Evolutionary conservation across 2,888 invertebrate species (phyloP), one percentile per base, ranked within the genome.

Genomic region (Napeogenes sylphis): DNA sequence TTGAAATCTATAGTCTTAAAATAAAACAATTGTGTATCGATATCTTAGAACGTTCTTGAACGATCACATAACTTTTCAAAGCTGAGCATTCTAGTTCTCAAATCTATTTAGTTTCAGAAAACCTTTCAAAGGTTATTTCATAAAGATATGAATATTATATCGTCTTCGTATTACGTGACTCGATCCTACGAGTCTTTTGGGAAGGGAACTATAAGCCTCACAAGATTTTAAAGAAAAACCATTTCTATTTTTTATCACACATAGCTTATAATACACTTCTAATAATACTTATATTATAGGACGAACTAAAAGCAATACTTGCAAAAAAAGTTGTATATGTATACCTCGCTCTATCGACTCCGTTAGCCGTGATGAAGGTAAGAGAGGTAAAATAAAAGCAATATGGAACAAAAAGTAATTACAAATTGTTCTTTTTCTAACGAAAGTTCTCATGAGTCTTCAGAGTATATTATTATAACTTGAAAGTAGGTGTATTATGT

Each of bases 141-240:
- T 21, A 33, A 56, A 60, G 56, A 62, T 63, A 67, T 63, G 65
- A 67, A 67, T 65, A 65, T 65, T 63, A 65, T 61, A 67, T 67
- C 61, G 45, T 42, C 55, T 42, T 63, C 58, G 45, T 65, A 62
- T 65, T 65, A 65, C 61, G 63, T 57, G 62, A 59, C 61, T 46
- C 47, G 55, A 67, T 66, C 61, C 56, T 56, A 55, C 56, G 61
- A 53, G 58, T 64, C 68, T 58, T 56, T 2, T 64, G 62, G 68
- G 60, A 51, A 54, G 46, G 60, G 54, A n/a, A 21, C 21, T 21
- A 21, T 30, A 30, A 30, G 51, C 30, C 30, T 30, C 21, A 51
- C 14, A 47, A 51, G 6, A 51, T 51, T 8, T 51, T 51, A 12
- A 8, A 30, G 30, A 12, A 51, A 51, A 51, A 30, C 51, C 30